A percentile compares a stretch with the other conserved stretches of the same genome.
Conservation (phyloP, 2,113 vertebrate genomes). For the Pagrus major region DNA sequence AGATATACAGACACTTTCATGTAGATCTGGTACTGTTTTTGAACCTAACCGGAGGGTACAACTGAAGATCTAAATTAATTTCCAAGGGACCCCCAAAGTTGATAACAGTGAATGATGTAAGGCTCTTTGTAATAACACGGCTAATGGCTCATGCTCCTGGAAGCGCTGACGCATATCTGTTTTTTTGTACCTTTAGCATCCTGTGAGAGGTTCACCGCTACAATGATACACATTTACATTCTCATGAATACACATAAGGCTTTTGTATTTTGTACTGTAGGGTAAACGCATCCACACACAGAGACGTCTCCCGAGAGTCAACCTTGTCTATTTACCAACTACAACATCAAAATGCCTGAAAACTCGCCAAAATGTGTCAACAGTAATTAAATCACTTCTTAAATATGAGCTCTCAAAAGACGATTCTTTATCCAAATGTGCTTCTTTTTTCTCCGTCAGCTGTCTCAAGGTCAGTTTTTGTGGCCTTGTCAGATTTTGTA, state of each 20-base stretch:
- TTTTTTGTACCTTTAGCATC: slow-evolving; percentile 58
- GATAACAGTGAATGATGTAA: slow-evolving; percentile 66
- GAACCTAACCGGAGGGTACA: slow-evolving; percentile 61
- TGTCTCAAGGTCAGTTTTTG: slow-evolving; percentile 20
- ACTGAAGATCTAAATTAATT: slow-evolving; percentile 79
- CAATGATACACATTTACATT: slow-evolving; percentile 63
- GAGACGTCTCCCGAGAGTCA: slow-evolving; percentile 31
- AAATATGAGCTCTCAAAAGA: slow-evolving; percentile 1
- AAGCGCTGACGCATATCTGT: slow-evolving; percentile 22
- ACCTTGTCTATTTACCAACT: slow-evolving; percentile 24
- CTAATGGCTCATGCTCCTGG: slow-evolving; percentile 34
- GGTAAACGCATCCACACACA: slow-evolving; percentile 49
- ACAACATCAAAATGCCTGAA: slow-evolving; percentile 39
- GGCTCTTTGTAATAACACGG: slow-evolving; percentile 46
- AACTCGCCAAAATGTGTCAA: slow-evolving; percentile 42
- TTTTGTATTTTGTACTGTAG: slow-evolving; percentile 26
- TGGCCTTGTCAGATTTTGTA: slow-evolving; percentile 12
- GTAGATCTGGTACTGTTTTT: slow-evolving; percentile 60
- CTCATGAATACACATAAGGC: slow-evolving; percentile 66
- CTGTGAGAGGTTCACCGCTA: slow-evolving; percentile 39
- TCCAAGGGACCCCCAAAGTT: slow-evolving; percentile 71
- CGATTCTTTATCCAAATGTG: slow-evolving; percentile 28
- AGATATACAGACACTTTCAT: slow-evolving; percentile 67
- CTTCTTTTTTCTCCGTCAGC: slow-evolving; percentile 15
- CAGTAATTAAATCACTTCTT: slow-evolving; percentile 40